These are phyloP conservation scores for Eurosta solidaginis DNA, from an alignment of 1,140 invertebrate species.

Conservation along the genomic window DNA sequence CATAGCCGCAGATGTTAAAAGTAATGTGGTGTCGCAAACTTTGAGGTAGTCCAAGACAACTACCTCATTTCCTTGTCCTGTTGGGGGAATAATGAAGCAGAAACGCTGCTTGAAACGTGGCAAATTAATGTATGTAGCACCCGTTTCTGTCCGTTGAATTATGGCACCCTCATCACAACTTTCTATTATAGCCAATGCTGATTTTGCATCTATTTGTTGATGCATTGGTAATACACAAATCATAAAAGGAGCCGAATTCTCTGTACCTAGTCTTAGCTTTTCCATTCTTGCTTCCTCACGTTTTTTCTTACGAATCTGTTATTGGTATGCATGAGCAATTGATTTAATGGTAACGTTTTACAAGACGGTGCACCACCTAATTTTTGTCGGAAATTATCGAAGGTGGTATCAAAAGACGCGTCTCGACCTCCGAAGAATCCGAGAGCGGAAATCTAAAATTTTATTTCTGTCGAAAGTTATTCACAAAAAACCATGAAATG, in stretches of 20 bases:
- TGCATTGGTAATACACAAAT: slow-evolving; percentile 78
- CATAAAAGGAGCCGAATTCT: slow-evolving; percentile 74
- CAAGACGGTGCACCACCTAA: too few species aligned
- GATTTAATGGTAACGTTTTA: slow-evolving; percentile 34
- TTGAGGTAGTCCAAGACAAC: slow-evolving; percentile 82
- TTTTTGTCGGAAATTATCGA: too few species aligned
- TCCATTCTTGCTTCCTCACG: slow-evolving; percentile 77
- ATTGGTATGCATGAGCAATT: neutral
- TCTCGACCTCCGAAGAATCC: too few species aligned
- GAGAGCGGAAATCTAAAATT: too few species aligned
- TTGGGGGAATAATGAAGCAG: slow-evolving; percentile 74
- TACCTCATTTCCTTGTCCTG: slow-evolving; percentile 71
- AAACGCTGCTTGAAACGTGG: slow-evolving; percentile 86
- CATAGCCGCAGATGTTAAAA: slow-evolving; percentile 70
- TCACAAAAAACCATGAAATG: too few species aligned
- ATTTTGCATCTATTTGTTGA: slow-evolving; percentile 67
- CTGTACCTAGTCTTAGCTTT: slow-evolving; percentile 77
- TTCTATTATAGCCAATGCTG: slow-evolving; percentile 70
- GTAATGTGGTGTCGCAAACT: slow-evolving; percentile 80
- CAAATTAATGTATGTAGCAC: slow-evolving; percentile 73
- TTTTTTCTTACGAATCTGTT: slow-evolving; percentile 79
- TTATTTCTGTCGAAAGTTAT: too few species aligned
- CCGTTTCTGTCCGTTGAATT: slow-evolving; percentile 66
- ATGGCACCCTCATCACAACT: slow-evolving; percentile 72
- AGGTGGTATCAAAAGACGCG: too few species aligned